Base-by-base conservation (phyloP, 2,113 vertebrate genomes). In the Nyctereutes procyonoides region DNA sequence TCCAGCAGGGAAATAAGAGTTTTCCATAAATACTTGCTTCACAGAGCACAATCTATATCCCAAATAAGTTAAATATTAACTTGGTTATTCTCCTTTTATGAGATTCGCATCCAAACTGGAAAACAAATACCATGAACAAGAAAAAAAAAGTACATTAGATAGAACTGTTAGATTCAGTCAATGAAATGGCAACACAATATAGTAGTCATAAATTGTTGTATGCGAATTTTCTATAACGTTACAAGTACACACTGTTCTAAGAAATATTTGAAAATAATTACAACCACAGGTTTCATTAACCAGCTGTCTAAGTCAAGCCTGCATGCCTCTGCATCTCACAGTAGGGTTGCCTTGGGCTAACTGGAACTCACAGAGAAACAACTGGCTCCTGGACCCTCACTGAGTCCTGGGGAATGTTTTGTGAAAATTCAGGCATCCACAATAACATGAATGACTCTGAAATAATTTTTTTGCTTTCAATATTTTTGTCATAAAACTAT, bases 401-500 rank as follows among this genome's bases (percentile, higher is more conserved):
- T 3, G 32, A 79, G 32, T 74, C 95, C 15, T 85, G 35, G 43
- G 43, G 82, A 88, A 74, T n/a, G 14, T 86, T 92, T 83, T 88
- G 14, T 62, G 73, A 97, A 85, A 88, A 89, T 30, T 88, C 32
- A 77, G 10, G 9, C 63, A 55, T 67, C 38, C 32, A 95, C 32
- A 88, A 56, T 74, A 94, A 77, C 10, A 73, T 69, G 30, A 86
- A 71, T 11, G 7, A 3, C 19, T 91, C 30, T 62, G 83, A 97
- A 94, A 58, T 93, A 62, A 26, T 77, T 89, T 63, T 77, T 95
- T 87, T 92, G 3, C 56, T 79, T 95, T 86, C 93, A 95, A 85
- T 94, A n/a, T 87, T 97, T 97, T 94, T 92, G 12, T 92, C 51
- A 77, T 96, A 82, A 19, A 93, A 65, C 48, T 97, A 24, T 97